A percentile compares a stretch with the other conserved stretches of the same genome.
Conservation (phyloP, 2,888 invertebrate genomes). For the Rhagonycha lutea region DNA sequence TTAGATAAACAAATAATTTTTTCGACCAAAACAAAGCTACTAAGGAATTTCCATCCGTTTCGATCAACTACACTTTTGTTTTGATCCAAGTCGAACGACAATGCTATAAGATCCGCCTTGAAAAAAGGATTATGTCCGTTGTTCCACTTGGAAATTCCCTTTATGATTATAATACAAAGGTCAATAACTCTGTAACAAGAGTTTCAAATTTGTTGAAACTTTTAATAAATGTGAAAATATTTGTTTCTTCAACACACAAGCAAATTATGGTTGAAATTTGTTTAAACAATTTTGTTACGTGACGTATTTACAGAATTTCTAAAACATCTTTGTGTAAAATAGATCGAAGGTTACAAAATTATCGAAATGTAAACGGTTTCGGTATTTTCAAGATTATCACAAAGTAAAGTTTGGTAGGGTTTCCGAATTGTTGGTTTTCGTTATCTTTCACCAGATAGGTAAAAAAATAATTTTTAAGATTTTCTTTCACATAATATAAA, state of each 20-base stretch:
- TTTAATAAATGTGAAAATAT: background rate
- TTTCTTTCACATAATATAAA: background rate
- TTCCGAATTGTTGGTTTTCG: constrained; percentile 5
- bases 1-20: background rate
- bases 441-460: constrained; percentile 1
- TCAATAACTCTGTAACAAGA: background rate
- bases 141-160: background rate
- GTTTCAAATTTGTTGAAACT: background rate
- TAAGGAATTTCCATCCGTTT: background rate
- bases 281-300: background rate
- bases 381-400: constrained; percentile 5
- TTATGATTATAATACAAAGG: background rate
- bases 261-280: background rate
- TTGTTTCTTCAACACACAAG: background rate
- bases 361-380: constrained; percentile 12
- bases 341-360: constrained; percentile 9
- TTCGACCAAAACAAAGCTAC: background rate
- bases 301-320: background rate
- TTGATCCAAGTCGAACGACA: too few species aligned
- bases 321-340: background rate
- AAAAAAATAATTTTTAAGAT: background rate
- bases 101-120: background rate
- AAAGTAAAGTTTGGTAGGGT: constrained; percentile 16
- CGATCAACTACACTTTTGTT: background rate
- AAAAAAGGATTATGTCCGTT: background rate